Evolutionary conservation across 2,113 vertebrate genomes (phyloP).

Genomic region (Rhipidura dahli): DNA sequence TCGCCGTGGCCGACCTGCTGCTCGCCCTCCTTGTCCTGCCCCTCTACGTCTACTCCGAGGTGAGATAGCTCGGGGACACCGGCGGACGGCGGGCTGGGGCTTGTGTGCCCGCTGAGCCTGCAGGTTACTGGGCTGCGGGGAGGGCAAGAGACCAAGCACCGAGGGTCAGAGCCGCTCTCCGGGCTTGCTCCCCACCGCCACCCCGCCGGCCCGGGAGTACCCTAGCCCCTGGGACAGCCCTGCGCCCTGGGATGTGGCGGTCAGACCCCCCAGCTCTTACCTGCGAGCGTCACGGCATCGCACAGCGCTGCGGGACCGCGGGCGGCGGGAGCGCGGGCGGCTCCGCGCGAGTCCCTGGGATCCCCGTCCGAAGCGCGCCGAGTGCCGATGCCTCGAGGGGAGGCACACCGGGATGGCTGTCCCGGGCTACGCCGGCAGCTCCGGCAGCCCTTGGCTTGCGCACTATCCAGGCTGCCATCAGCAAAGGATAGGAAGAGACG

Average conservation of each 20-base stretch:
- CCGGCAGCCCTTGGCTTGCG: neutral
- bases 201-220: neutral
- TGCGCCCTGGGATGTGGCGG: neutral
- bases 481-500: neutral
- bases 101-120: neutral
- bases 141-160: rapidly evolving
- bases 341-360: neutral
- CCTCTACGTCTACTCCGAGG: conserved; percentile 92
- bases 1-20: conserved; percentile 88
- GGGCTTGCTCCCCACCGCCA: neutral
- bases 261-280: neutral
- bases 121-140: neutral
- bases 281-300: neutral
- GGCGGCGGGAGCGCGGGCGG: neutral
- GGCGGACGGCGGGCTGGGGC: too few relatives aligned
- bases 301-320: neutral
- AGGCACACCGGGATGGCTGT: neutral
- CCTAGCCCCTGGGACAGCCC: neutral
- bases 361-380: rapidly evolving
- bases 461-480: neutral
- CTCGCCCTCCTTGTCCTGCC: conserved; percentile 90
- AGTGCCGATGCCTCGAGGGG: rapidly evolving
- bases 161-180: neutral
- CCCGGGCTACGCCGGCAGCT: neutral
- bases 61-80: conserved; percentile 43